phyloP scores from a whole-genome alignment of 2,888 invertebrate genomes.

The Matsumyia berberina region DNA sequence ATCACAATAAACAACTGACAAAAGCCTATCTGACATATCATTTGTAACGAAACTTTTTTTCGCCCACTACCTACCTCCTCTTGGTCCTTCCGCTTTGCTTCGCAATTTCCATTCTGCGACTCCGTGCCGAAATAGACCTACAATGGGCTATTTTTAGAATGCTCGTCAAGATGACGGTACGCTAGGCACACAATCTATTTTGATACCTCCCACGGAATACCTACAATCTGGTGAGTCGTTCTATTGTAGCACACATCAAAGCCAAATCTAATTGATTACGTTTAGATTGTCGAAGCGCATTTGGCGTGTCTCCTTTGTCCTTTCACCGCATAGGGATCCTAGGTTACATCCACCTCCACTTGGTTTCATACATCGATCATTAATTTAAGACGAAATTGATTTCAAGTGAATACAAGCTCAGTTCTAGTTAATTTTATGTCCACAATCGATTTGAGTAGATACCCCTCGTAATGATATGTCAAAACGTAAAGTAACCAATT shows the following conservation, averaged over 20 bases:
- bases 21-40: slow-evolving; percentile 1
- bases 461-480: not conserved
- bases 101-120: not conserved
- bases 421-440: not conserved
- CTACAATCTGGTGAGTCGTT: not conserved
- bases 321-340: not conserved
- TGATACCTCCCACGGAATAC: not conserved
- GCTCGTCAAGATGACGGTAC: not conserved
- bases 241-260: not conserved
- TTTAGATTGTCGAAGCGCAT: not conserved
- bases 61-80: not conserved
- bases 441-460: slow-evolving; percentile 18
- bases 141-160: slow-evolving; percentile 2
- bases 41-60: not conserved
- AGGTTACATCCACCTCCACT: not conserved
- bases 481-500: not conserved
- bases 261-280: slow-evolving; percentile 7
- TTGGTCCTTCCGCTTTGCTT: not conserved
- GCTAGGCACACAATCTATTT: not conserved
- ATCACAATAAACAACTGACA: not conserved
- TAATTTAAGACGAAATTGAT: not conserved
- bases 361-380: not conserved
- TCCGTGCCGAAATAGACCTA: not conserved
- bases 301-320: not conserved
- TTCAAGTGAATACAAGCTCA: not conserved